Percentiles rank a stretch among this genome's conserved stretches.
Conservation (phyloP, 2,888 invertebrate genomes). For the Catocala nupta region DNA sequence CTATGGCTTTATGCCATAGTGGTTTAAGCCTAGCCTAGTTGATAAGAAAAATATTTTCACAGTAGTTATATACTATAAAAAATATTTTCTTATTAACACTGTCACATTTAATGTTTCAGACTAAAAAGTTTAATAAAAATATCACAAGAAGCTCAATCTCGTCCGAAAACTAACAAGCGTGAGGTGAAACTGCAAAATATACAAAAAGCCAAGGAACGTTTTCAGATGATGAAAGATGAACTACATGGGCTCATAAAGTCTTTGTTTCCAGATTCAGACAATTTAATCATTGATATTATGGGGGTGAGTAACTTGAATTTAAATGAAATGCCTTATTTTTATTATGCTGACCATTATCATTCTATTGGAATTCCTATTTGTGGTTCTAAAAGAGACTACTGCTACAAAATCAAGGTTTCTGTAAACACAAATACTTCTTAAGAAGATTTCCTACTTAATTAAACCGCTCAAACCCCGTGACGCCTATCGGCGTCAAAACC, state of each 20-base stretch:
- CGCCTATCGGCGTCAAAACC: too few species aligned
- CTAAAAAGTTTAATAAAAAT: slow-evolving; percentile 63
- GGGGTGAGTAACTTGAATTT: slow-evolving; percentile 62
- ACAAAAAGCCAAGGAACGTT: slow-evolving; percentile 69
- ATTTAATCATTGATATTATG: slow-evolving; percentile 63
- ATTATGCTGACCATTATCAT: too few species aligned
- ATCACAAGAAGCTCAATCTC: slow-evolving; percentile 66
- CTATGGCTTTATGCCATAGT: too few species aligned
- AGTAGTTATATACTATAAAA: slow-evolving; percentile 1
- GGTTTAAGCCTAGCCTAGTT: too few species aligned
- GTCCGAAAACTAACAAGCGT: slow-evolving; percentile 55
- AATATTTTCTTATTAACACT: not conserved
- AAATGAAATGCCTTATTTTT: not conserved
- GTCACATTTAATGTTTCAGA: slow-evolving; percentile 54
- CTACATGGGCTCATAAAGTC: slow-evolving; percentile 70
- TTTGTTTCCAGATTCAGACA: slow-evolving; percentile 65
- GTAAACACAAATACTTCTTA: too few species aligned
- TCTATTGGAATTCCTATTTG: too few species aligned
- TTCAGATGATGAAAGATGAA: slow-evolving; percentile 68
- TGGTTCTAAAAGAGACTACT: too few species aligned
- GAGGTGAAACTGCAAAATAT: slow-evolving; percentile 65
- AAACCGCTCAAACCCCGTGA: too few species aligned
- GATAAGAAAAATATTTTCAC: too few species aligned
- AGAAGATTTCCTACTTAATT: too few species aligned
- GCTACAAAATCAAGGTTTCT: too few species aligned